Evolutionary conservation across 30 jellyfish, hydroid and myxozoan species (phyloP), one percentile per base, ranked within the genome.

Genomic region (Haliclystus octoradiatus): DNA sequence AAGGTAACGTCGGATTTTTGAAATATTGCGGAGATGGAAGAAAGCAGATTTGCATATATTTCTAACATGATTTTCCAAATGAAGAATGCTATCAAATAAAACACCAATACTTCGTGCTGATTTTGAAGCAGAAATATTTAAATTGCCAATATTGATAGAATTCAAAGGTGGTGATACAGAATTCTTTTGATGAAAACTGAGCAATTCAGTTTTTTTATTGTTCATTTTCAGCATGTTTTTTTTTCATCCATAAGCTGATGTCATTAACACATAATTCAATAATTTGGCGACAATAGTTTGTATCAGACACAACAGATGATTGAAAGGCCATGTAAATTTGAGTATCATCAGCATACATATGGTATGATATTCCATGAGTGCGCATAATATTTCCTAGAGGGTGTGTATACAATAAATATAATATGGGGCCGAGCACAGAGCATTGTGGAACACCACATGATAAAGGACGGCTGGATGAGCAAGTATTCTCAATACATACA

Each of bases 11-110:
- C n/a, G n/a, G n/a, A n/a, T n/a, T n/a, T n/a, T n/a, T n/a, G n/a
- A n/a, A n/a, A n/a, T n/a, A n/a, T n/a, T n/a, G n/a, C n/a, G n/a
- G n/a, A n/a, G n/a, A n/a, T n/a, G n/a, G n/a, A n/a, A n/a, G n/a
- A n/a, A n/a, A 51, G 88, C 88, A 46, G 88, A 65, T 75, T 75
- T 65, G 80, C 74, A 64, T 73, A 75, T 2, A 26, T 31, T 62
- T 49, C 32, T 76, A 72, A 76, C 79, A 57, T 76, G 88, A 49
- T 66, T 65, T 76, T 76, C 66, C 73, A 76, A 73, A 24, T 60
- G 50, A 66, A 65, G 52, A 65, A 52, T 65, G 40, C 34, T 76
- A 34, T 64, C 72, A 65, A 75, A 74, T 65, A 75, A 52, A 31
- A 28, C 73, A 31, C 73, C 73, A 51, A 75, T 65, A 33, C 66